Evolutionary conservation across 2,797 vertebrate genomes (phyloP).

Genomic region (Dendrocincla tyrannina): DNA sequence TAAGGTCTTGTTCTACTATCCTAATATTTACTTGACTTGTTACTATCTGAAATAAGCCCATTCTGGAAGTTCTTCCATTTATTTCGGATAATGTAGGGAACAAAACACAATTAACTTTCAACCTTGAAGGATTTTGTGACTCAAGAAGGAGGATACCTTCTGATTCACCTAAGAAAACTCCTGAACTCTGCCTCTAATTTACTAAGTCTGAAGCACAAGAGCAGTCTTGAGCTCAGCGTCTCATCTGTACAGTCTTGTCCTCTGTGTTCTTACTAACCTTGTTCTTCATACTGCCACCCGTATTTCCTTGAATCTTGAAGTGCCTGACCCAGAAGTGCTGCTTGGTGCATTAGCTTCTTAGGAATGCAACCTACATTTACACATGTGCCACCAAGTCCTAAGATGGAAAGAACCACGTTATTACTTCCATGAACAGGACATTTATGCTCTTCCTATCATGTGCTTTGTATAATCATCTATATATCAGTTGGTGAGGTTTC

Average conservation of each 20-base stretch:
- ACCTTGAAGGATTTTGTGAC: neutral
- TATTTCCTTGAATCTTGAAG: conserved; percentile 88
- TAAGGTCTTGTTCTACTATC: neutral
- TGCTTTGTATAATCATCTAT: neutral
- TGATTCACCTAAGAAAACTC: neutral
- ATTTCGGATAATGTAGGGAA: neutral
- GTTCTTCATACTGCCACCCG: conserved; percentile 90
- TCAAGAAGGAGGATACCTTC: neutral
- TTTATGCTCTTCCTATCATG: neutral
- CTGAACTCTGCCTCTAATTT: neutral
- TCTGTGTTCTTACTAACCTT: conserved; percentile 78
- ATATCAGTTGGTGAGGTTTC: neutral
- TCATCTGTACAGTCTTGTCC: neutral
- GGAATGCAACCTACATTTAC: conserved; percentile 98
- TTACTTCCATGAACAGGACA: neutral
- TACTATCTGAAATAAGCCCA: neutral
- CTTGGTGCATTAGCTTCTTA: conserved; percentile 98
- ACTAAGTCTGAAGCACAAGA: neutral
- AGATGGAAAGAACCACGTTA: neutral
- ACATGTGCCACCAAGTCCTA: conserved; percentile 95
- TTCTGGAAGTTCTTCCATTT: neutral
- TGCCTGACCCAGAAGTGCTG: conserved; percentile 86
- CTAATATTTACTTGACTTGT: neutral
- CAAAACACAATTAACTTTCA: neutral
- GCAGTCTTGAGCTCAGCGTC: neutral